Evolutionary conservation across 2,797 vertebrate genomes (phyloP), one percentile per base, ranked within the genome.

Genomic region (Sebastes elongatus): DNA sequence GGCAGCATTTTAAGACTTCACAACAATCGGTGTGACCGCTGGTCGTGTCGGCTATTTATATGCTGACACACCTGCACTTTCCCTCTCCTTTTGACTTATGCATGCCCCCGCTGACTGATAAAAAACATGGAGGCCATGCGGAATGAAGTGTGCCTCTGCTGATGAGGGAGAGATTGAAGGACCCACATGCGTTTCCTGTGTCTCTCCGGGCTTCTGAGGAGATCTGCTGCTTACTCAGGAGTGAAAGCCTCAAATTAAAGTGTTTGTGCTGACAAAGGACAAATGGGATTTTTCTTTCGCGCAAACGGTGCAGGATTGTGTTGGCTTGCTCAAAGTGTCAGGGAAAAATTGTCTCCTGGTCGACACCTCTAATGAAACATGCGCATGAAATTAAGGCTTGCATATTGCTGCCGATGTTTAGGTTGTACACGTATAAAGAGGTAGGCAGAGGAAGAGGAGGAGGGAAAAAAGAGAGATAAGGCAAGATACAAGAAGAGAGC

Each of bases 211-310:
- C 90, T 90, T 93, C 93, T 95, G 96, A 94, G 95, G 94, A 96
- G 95, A 94, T 95, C 94, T 93, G 74, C 94, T 97, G 97, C 98
- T 98, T 98, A 97, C 96, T 98, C 97, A 98, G 97, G 96, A 97
- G 96, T 96, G 96, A 97, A 97, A 97, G 95, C 96, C 95, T 97
- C 96, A 97, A 96, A 98, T 98, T 97, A 97, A 96, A 97, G 95
- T 96, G 97, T 97, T 99, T 97, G 94, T 98, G 98, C 98, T 99
- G 98, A 99, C 97, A 97, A 97, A 97, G 97, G 96, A 96, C 96
- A 96, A 98, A 97, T 96, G 94, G 95, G 96, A 97, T 96, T 97
- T 92, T 93, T 80, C 87, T 87, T 92, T 97, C 94, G 94, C 95
- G 97, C 97, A 96, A 97, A 95, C 96, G 89, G 92, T 96, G 98